phyloP scores from a whole-genome alignment of 2,888 invertebrate genomes.

The Dicyrtomina minuta region DNA sequence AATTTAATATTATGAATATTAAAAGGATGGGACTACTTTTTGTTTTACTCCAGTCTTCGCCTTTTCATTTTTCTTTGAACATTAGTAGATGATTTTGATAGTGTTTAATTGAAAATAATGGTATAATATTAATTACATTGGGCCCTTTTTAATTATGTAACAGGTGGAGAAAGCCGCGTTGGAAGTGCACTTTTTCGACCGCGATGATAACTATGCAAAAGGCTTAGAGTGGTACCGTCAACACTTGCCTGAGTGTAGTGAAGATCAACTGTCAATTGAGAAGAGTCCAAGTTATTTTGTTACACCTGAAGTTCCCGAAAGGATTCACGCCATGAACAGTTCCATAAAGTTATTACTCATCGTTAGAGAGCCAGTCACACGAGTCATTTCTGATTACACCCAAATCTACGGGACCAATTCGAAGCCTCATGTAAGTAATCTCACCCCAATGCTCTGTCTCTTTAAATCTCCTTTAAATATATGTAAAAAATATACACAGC shows the following conservation, averaged over 20 bases:
- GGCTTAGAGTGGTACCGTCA: conserved; percentile 94
- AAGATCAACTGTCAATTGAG: conserved; percentile 91
- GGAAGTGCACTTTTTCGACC: conserved; percentile 96
- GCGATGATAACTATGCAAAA: conserved; percentile 85
- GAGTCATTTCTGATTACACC: conserved; percentile 95
- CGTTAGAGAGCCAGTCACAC: conserved; percentile 91
- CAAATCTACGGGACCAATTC: conserved; percentile 64
- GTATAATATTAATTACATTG: no score
- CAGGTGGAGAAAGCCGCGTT: conserved; percentile 88
- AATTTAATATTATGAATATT: no score
- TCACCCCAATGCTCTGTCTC: conserved; percentile 8
- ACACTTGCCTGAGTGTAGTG: conserved; percentile 91
- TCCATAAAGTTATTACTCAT: conserved; percentile 87
- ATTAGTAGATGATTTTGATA: no score
- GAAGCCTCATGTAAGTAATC: conserved; percentile 30
- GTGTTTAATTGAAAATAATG: no score
- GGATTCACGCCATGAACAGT: conserved; percentile 91
- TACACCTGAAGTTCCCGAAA: conserved; percentile 88
- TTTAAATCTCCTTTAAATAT: neutral
- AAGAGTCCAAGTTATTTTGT: conserved; percentile 98
- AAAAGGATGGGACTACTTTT: no score
- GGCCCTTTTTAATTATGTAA: no score
- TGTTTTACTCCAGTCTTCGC: no score
- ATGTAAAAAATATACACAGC: neutral
- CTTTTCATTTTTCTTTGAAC: no score